These are phyloP conservation scores for Pocota personata DNA, from an alignment of 2,888 invertebrate species.

Conservation along the genomic window DNA sequence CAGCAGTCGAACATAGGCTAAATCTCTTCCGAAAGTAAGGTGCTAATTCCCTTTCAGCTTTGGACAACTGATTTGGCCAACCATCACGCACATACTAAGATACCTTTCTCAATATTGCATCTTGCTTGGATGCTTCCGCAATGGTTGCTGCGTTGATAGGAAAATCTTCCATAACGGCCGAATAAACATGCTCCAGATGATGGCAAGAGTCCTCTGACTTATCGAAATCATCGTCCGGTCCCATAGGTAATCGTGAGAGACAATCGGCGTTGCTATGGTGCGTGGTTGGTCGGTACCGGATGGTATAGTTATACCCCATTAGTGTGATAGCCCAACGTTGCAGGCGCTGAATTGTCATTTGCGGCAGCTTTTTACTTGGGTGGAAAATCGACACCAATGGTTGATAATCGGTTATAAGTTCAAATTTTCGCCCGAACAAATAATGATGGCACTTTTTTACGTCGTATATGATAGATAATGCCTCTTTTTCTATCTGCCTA, in stretches of 20 bases:
- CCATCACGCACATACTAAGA: slow-evolving; percentile 39
- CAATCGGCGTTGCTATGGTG: slow-evolving; percentile 37
- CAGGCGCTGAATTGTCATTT: slow-evolving; percentile 52
- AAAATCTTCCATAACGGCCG: neutral
- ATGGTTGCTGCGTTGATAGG: neutral
- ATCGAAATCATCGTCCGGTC: neutral
- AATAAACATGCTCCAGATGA: neutral
- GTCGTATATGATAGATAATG: slow-evolving; percentile 52
- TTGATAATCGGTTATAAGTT: slow-evolving; percentile 57
- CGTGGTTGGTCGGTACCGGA: slow-evolving; percentile 18
- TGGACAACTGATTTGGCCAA: neutral
- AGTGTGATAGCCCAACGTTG: slow-evolving; percentile 55
- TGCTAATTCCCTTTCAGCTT: neutral
- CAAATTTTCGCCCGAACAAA: slow-evolving; percentile 60
- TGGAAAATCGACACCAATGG: slow-evolving; percentile 48
- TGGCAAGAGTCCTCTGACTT: neutral
- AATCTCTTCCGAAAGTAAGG: slow-evolving; percentile 31
- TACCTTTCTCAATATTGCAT: neutral
- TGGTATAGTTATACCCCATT: slow-evolving; percentile 37
- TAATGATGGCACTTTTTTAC: slow-evolving; percentile 40
- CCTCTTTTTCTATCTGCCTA: no score
- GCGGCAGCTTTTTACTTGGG: slow-evolving; percentile 53
- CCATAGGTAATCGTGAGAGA: neutral
- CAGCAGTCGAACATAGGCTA: neutral
- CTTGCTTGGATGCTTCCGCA: neutral